Conservation (phyloP, 2,888 invertebrate genomes). For the Pegoplata infirma region DNA sequence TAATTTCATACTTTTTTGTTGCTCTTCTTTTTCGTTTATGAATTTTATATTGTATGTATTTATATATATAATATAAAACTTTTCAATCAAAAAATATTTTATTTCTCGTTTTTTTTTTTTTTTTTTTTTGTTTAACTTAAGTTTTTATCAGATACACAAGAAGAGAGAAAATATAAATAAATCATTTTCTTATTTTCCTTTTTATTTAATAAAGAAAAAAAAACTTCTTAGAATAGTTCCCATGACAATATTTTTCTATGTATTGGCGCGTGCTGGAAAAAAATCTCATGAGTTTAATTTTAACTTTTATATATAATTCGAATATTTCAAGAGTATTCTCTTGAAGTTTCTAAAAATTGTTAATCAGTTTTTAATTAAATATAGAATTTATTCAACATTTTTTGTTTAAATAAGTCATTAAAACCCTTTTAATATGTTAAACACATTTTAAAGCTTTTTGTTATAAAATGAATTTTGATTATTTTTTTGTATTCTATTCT, state of each 20-base stretch:
- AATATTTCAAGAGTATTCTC: no score
- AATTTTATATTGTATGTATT: slow-evolving; percentile 7
- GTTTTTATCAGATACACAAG: background rate
- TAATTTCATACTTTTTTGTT: slow-evolving; percentile 25
- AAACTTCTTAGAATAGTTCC: background rate
- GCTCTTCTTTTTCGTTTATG: slow-evolving; percentile 9
- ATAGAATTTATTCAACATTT: no score
- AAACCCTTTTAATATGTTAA: no score
- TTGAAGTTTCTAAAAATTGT: no score
- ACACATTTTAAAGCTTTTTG: no score
- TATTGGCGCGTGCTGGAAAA: background rate
- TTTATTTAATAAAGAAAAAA: slow-evolving; percentile 22
- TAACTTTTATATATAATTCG: no score
- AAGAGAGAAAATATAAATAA: slow-evolving; percentile 30
- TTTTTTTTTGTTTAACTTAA: slow-evolving; percentile 12
- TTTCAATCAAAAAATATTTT: slow-evolving; percentile 49
- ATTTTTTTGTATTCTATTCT: no score
- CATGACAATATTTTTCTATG: slow-evolving; percentile 6
- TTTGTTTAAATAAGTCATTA: no score
- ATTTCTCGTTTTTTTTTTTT: slow-evolving; percentile 5
- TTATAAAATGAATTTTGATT: no score
- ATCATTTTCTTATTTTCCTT: no score
- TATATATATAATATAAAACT: slow-evolving; percentile 39
- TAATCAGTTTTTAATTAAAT: no score
- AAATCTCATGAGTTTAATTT: background rate